phyloP scores from a whole-genome alignment of 2,797 vertebrate species.

The Chelonia mydas region DNA sequence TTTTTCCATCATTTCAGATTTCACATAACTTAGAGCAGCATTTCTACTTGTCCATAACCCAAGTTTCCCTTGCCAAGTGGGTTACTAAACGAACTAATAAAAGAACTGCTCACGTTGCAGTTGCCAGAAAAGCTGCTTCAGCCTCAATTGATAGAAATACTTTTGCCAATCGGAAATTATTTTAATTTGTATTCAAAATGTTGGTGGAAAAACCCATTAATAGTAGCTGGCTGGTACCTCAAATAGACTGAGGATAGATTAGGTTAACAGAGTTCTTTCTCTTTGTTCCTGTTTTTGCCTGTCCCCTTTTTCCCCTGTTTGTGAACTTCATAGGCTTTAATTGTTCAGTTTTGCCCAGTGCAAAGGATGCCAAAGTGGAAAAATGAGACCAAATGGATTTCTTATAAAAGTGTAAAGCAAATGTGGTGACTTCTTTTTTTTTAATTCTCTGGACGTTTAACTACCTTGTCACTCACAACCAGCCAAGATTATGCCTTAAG shows the following conservation, averaged over 20 bases:
- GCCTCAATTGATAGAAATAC: neutral
- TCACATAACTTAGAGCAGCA: slow-evolving; percentile 29
- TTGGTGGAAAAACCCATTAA: slow-evolving; percentile 35
- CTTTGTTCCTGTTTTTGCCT: slow-evolving; percentile 70
- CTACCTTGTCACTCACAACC: slow-evolving; percentile 44
- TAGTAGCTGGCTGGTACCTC: slow-evolving; percentile 29
- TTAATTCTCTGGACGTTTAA: slow-evolving; percentile 50
- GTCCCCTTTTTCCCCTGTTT: slow-evolving; percentile 64
- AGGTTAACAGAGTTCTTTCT: slow-evolving; percentile 25
- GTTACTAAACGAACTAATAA: slow-evolving; percentile 2
- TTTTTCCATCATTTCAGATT: slow-evolving; percentile 57
- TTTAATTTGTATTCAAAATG: slow-evolving; percentile 39
- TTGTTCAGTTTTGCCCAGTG: slow-evolving; percentile 55
- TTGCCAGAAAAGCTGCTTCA: neutral
- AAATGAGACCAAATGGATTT: slow-evolving; percentile 64
- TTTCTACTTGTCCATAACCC: slow-evolving; percentile 47
- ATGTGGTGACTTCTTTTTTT: slow-evolving; percentile 43
- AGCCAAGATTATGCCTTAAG: slow-evolving; percentile 37
- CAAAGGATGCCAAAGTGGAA: slow-evolving; percentile 57
- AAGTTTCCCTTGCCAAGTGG: neutral
- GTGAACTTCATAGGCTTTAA: slow-evolving; percentile 53
- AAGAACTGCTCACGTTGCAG: slow-evolving; percentile 34
- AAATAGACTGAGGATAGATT: neutral
- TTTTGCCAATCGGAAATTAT: slow-evolving; percentile 58
- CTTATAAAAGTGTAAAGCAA: slow-evolving; percentile 58